phyloP scores from a whole-genome alignment of 2,888 invertebrate genomes.

The Cyclophora albipunctata region DNA sequence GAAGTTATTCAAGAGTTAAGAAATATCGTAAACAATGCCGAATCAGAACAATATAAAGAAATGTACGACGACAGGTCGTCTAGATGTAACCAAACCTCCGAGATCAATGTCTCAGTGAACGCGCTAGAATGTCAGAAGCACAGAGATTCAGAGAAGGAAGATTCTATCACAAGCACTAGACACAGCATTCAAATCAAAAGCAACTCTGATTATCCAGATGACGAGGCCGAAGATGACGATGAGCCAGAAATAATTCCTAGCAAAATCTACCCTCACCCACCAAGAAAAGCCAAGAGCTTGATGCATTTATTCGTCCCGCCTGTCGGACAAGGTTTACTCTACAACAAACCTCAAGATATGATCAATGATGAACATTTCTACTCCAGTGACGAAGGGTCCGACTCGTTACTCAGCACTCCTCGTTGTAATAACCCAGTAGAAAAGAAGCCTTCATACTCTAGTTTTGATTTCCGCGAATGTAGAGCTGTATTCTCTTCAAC shows the following conservation, averaged over 20 bases:
- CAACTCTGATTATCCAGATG: slow-evolving; percentile 65
- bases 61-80: slow-evolving; percentile 48
- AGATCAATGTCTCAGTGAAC: slow-evolving; percentile 53
- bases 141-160: slow-evolving; percentile 61
- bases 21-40: slow-evolving; percentile 89
- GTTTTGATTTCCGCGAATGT: slow-evolving; percentile 68
- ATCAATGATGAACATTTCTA: slow-evolving; percentile 73
- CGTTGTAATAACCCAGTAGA: slow-evolving; percentile 55
- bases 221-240: slow-evolving; percentile 62
- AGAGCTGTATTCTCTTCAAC: slow-evolving; percentile 75
- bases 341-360: slow-evolving; percentile 69
- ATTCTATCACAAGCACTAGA: slow-evolving; percentile 71
- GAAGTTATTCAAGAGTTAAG: slow-evolving; percentile 90
- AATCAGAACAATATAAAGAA: slow-evolving; percentile 78
- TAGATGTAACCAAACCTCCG: slow-evolving; percentile 58
- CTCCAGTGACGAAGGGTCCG: slow-evolving; percentile 81
- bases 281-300: slow-evolving; percentile 82
- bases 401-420: slow-evolving; percentile 81
- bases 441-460: slow-evolving; percentile 49
- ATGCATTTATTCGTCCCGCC: slow-evolving; percentile 80
- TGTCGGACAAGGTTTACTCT: slow-evolving; percentile 74
- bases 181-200: slow-evolving; percentile 68
- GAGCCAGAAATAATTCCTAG: slow-evolving; percentile 85
- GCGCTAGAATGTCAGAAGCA: slow-evolving; percentile 49
- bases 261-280: slow-evolving; percentile 87